Base-by-base conservation (phyloP, 2,797 vertebrate genomes). In the Cyclopterus lumpus region DNA sequence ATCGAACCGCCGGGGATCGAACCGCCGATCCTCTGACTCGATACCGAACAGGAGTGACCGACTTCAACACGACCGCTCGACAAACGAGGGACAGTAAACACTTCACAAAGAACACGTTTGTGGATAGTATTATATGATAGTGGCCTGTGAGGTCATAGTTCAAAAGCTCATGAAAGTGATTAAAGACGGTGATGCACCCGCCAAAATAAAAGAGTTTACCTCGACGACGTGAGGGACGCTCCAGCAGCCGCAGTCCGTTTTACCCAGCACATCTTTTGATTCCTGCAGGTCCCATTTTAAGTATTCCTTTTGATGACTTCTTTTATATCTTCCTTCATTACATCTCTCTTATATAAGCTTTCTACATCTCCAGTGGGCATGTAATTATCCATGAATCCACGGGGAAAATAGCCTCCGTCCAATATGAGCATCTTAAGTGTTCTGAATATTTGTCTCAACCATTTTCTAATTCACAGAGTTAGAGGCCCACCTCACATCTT, bases 391-490 rank as follows among this genome's bases (percentile, higher is more conserved):
- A 80, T 82, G 81, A 91, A 86, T 91, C 89, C 59, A 71, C 32
- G 3, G 83, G 88, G 86, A 68, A 84, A 80, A 73, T 54, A 80
- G 79, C 79, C 77, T 79, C 73, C 0, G 48, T 72, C 58, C 77
- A 67, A 58, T 82, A 76, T 55, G 78, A 89, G 85, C 53, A 22
- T 81, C 84, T 86, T 75, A 89, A 89, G 87, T 87, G 87, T 84
- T 82, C 85, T 55, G 88, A 88, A 86, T 85, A 88, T 93, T 93
- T 90, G 81, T 88, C 84, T 92, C 82, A 86, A 91, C 87, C 77
- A 87, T 92, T 92, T 90, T 87, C 89, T 85, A 86, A 90, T 88
- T 90, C 87, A 89, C 87, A 75, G 79, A 86, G 73, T 87, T 79
- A 60, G 80, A 79, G 20, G 36, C 64, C 59, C 73, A 75, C 71